Conservation (phyloP, 2,797 vertebrate genomes). For the Epinephelus awoara region DNA sequence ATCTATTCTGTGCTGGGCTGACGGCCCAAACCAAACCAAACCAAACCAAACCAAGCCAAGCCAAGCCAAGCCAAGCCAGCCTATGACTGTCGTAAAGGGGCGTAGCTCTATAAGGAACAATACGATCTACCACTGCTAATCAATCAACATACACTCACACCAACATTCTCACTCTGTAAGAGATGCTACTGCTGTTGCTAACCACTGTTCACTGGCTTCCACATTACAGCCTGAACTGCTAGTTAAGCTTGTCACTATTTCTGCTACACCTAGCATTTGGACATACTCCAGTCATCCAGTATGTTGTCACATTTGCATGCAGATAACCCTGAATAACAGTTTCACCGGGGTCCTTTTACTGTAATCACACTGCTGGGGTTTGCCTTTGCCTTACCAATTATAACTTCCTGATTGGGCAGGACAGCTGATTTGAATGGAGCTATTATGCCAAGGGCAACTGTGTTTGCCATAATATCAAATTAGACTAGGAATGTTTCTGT, state of each 20-base stretch:
- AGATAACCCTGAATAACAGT: not conserved
- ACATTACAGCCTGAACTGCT: not conserved
- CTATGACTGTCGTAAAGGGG: too few relatives aligned
- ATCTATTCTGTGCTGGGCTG: too few relatives aligned
- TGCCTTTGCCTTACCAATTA: slow-evolving; percentile 10
- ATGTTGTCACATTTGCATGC: not conserved
- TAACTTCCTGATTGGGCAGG: slow-evolving; percentile 5
- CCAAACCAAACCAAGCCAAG: too few relatives aligned
- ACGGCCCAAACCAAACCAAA: too few relatives aligned
- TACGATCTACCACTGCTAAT: not conserved
- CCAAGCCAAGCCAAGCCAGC: too few relatives aligned
- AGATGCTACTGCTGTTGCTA: not conserved
- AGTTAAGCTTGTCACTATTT: not conserved
- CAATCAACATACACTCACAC: not conserved
- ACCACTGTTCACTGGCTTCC: not conserved
- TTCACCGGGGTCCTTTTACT: slow-evolving; percentile 8
- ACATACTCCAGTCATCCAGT: not conserved
- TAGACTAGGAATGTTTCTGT: not conserved
- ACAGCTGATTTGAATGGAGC: slow-evolving; percentile 21
- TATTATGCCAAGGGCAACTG: not conserved
- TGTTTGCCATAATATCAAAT: not conserved
- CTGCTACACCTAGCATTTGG: not conserved
- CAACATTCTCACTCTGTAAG: not conserved
- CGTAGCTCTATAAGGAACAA: not conserved
- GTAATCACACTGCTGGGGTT: slow-evolving; percentile 20